These are phyloP conservation scores for Pituophis catenifer DNA, from an alignment of 2,113 vertebrate genomes.

Conservation along the genomic window DNA sequence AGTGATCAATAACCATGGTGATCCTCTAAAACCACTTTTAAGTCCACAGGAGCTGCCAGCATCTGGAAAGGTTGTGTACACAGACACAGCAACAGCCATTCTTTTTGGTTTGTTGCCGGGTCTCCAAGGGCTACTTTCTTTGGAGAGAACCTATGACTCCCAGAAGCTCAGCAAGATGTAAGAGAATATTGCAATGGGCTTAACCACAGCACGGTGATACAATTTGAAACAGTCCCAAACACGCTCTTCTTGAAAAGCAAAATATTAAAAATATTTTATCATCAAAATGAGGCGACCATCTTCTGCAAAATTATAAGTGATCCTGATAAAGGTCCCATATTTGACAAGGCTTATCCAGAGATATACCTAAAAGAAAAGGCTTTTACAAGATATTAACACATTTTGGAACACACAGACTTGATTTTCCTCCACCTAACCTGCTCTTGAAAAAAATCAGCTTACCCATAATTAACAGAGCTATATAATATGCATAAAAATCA, in stretches of 20 bases:
- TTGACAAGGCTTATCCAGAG: conserved; percentile 87
- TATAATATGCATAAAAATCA: no score
- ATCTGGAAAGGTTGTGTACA: conserved; percentile 80
- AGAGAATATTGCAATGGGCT: conserved; percentile 80
- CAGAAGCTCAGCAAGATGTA: conserved; percentile 82
- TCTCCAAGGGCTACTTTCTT: conserved; percentile 83
- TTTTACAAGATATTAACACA: conserved; percentile 89
- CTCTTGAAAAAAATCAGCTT: conserved; percentile 67
- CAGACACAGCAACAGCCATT: conserved; percentile 85
- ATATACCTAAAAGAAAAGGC: conserved; percentile 93
- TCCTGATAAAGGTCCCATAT: conserved; percentile 90
- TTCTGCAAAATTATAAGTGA: conserved; percentile 89
- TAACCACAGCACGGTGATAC: conserved; percentile 81
- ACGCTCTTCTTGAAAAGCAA: conserved; percentile 88
- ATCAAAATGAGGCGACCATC: conserved; percentile 86
- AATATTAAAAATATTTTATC: conserved; percentile 84
- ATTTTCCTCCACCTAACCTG: conserved; percentile 74
- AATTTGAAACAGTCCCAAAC: conserved; percentile 86
- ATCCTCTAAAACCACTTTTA: conserved; percentile 84
- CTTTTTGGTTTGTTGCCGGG: conserved; percentile 86
- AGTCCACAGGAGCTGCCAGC: conserved; percentile 88
- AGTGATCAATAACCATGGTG: conserved; percentile 84
- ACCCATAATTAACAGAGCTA: conserved; percentile 67
- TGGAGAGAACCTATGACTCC: conserved; percentile 83
- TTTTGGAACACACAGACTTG: conserved; percentile 77